Evolutionary conservation across 1,140 invertebrate species (phyloP), one percentile per base, ranked within the genome.

Genomic region (Leptoteleia sp.): DNA sequence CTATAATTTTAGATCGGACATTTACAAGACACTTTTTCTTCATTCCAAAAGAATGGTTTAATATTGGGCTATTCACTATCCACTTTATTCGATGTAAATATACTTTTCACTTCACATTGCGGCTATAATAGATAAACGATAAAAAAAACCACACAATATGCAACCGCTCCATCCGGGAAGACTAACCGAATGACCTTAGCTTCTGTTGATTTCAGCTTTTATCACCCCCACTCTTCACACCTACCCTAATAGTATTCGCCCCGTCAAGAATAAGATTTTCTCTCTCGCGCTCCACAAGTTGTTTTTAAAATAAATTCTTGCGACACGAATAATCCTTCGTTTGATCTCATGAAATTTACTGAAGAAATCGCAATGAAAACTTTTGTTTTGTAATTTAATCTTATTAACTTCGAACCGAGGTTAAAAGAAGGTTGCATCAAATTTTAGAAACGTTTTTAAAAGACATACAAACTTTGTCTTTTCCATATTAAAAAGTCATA

Each of bases 151-250:
- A n/a, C n/a, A 12, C 37, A 19, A 55, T 12, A 29, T 27, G 17
- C 29, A 61, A 43, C 75, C 16, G 67, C 73, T 68, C 79, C 79
- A 79, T 83, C 81, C 77, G 81, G 76, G 81, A 76, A 82, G 80
- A 82, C 81, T 79, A 82, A 88, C 87, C 86, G 87, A 85, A 81
- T 81, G 80, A 89, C 83, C 85, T 86, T 87, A 85, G 78, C 82
- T 79, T 82, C 84, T 76, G 80, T 65, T 87, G 81, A 86, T 87
- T 87, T 85, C 80, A 84, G 82, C 81, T 83, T 85, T 88, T 88
- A 86, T 85, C 82, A 76, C 62, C 77, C 79, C 81, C 83, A 82
- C 82, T 75, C 80, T 55, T 31, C n/a, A n/a, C 33, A 40, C 61
- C 62, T 43, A 31, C 62, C 29, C 50, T 55, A 52, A 54, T 50